Percentiles rank a stretch among this genome's conserved stretches.
These are phyloP conservation scores for Euborellia annulipes DNA, from an alignment of 1,140 invertebrate species.

Conservation along the genomic window DNA sequence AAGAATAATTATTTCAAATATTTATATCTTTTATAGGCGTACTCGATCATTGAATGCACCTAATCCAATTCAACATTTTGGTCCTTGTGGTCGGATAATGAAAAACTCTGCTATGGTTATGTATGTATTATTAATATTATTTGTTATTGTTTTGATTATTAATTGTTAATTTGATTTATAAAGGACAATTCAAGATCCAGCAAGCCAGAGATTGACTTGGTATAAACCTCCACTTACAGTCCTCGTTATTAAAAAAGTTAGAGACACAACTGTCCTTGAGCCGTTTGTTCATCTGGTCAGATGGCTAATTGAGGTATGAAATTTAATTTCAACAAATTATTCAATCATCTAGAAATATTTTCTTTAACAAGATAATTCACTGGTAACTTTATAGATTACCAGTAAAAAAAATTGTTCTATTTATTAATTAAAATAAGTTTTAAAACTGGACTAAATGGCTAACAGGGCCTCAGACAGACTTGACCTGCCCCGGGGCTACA, in stretches of 20 bases:
- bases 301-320: conserved; percentile 77
- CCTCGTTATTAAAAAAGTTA: conserved; percentile 89
- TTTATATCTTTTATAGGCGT: conserved; percentile 50
- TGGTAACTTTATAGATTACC: too few species aligned
- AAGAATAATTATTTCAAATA: too few species aligned
- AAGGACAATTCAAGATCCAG: conserved; percentile 95
- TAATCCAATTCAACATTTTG: conserved; percentile 84
- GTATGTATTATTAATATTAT: conserved; percentile 54
- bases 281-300: conserved; percentile 87
- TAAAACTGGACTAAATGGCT: too few species aligned
- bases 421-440: too few species aligned
- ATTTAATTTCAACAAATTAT: background rate
- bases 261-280: conserved; percentile 71
- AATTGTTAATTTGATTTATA: conserved; percentile 19
- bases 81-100: conserved; percentile 91
- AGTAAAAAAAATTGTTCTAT: background rate
- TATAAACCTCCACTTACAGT: conserved; percentile 88
- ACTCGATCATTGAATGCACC: conserved; percentile 85
- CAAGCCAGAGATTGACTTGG: conserved; percentile 89
- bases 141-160: conserved; percentile 9
- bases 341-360: background rate
- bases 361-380: background rate
- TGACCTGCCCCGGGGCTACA: too few species aligned
- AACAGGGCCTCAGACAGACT: too few species aligned
- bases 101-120: conserved; percentile 91